Evolutionary conservation across 2,113 vertebrate genomes (phyloP), one percentile per base, ranked within the genome.

Genomic region (Paradisaea rubra): DNA sequence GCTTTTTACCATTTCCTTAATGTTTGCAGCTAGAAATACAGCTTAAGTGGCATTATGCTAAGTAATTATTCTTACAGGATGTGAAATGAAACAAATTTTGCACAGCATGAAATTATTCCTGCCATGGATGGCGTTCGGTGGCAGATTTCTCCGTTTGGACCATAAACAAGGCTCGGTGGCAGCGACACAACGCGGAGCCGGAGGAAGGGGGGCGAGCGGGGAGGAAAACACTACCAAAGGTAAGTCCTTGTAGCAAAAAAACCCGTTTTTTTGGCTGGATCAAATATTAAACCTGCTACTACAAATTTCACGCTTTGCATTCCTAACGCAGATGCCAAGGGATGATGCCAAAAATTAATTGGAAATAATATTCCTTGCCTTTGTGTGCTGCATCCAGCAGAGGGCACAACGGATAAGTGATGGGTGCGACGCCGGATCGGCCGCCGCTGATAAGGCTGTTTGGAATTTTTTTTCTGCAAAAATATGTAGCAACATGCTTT

Each of bases 281-380:
- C 96, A 94, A 98, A 97, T 98, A 98, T 98, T 98, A 98, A 98
- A 98, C 95, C 98, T 98, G 98, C 98, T 98, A 98, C 97, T 98
- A 97, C 97, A 97, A 96, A 98, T 98, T 98, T 98, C 97, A 98
- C 94, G 97, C 97, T 97, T 97, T 76, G 95, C 96, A 97, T 98
- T 98, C 97, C 95, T 92, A 59, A 97, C 96, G 96, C 97, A 92
- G 98, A 96, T 98, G 97, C 94, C 73, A 92, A 70, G 85, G 49
- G 95, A 94, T 66, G 96, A 97, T 98, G 98, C 98, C 98, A 98
- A 97, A 97, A 97, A 97, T 97, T 97, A 98, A 97, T 97, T 91
- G 97, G 96, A 95, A 98, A 93, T 96, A 81, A 94, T 45, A 65
- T 35, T 28, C 71, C 96, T 79, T 97, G 98, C 92, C 81, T 96